phyloP scores from a whole-genome alignment of 2,888 invertebrate species.

The Aricia artaxerxes region DNA sequence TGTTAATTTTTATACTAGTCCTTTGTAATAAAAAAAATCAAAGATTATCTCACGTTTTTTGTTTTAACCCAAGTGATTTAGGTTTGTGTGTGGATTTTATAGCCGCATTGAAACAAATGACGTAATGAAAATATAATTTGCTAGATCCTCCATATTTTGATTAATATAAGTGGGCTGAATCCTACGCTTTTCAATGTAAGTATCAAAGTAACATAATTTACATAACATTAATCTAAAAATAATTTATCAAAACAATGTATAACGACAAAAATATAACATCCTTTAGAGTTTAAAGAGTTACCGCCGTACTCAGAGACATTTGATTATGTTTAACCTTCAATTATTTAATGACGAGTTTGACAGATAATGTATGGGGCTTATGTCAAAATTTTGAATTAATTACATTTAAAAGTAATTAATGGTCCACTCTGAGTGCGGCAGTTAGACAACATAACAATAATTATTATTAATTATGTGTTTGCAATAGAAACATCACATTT shows the following conservation, averaged over 20 bases:
- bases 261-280: not conserved
- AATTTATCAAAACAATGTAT: not conserved
- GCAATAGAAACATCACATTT: not conserved
- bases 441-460: not conserved
- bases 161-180: not conserved
- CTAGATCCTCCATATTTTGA: not conserved
- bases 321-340: too few species aligned
- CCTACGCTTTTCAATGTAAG: not conserved
- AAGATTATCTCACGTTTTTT: constrained; percentile 31
- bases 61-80: not conserved
- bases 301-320: too few species aligned
- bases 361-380: too few species aligned
- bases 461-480: not conserved
- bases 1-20: constrained; percentile 44
- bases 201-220: not conserved
- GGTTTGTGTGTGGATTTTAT: not conserved
- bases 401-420: too few species aligned
- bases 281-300: too few species aligned
- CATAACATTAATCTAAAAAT: not conserved
- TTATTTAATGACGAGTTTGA: too few species aligned
- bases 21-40: constrained; percentile 48
- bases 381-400: too few species aligned
- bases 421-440: too few species aligned
- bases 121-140: not conserved
- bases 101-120: not conserved